phyloP scores from a whole-genome alignment of 1,140 invertebrate genomes.

The Acyrthosiphon pisum region DNA sequence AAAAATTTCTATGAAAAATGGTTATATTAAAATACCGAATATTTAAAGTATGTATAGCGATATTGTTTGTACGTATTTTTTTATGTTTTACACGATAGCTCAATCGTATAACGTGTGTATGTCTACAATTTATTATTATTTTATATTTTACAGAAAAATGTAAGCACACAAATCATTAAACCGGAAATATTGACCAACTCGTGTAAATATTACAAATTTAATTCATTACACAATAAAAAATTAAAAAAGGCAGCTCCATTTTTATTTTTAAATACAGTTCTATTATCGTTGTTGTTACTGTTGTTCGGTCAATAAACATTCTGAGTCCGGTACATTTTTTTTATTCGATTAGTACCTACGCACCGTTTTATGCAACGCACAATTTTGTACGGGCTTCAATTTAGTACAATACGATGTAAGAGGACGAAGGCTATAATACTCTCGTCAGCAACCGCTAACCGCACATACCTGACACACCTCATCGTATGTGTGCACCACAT shows the following conservation, averaged over 20 bases:
- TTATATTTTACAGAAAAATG: neutral
- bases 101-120: too few species aligned
- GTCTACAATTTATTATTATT: too few species aligned
- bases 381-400: neutral
- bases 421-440: neutral
- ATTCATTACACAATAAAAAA: neutral
- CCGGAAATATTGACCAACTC: neutral
- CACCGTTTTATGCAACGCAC: neutral
- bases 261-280: neutral
- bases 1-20: too few species aligned
- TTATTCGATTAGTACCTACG: constrained; percentile 27
- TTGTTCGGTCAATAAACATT: neutral
- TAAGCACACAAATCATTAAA: neutral
- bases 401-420: neutral
- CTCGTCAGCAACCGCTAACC: constrained; percentile 1
- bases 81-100: too few species aligned
- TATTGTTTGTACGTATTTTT: neutral
- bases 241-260: neutral
- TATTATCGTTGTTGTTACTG: neutral
- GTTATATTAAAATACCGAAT: too few species aligned
- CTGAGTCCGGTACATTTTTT: neutral
- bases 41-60: neutral
- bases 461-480: neutral
- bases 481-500: neutral
- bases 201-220: neutral